Percentiles rank a stretch among this genome's conserved stretches.
phyloP scores from a whole-genome alignment of 2,888 invertebrate genomes.

The Agriopis aurantiaria region DNA sequence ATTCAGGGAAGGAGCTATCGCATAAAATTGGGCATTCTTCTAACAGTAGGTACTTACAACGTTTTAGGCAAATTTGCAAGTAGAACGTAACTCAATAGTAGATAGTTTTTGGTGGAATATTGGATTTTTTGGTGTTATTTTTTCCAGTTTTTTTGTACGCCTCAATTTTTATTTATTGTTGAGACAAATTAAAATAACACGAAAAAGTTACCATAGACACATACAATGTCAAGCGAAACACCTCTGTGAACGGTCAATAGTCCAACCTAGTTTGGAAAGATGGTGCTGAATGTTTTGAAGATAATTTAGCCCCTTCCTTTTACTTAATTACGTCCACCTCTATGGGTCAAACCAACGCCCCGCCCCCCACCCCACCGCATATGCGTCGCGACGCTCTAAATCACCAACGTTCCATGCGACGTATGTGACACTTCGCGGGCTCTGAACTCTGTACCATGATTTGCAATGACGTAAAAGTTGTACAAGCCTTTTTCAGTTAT shows the following conservation, averaged over 20 bases:
- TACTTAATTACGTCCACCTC: constrained; percentile 20
- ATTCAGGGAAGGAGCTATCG: not conserved
- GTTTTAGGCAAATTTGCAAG: too few relatives aligned
- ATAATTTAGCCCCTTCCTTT: not conserved
- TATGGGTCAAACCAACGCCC: constrained; percentile 19
- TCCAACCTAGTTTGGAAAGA: not conserved
- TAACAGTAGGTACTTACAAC: too few relatives aligned
- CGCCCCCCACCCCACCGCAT: constrained; percentile 33
- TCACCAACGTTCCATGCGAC: constrained; percentile 64
- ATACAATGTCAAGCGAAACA: too few relatives aligned
- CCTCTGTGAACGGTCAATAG: not conserved
- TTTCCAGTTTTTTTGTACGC: too few relatives aligned
- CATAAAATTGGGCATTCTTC: not conserved
- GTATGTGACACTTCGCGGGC: constrained; percentile 39
- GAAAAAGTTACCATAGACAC: too few relatives aligned
- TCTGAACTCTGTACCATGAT: constrained; percentile 32
- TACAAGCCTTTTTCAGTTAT: too few relatives aligned
- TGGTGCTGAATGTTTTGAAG: not conserved
- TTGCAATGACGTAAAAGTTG: not conserved
- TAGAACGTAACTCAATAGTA: too few relatives aligned
- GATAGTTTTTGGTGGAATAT: too few relatives aligned
- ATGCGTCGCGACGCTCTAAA: constrained; percentile 79
- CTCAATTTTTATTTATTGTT: too few relatives aligned
- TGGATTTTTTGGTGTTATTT: too few relatives aligned
- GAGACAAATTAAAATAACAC: too few relatives aligned